A percentile compares a stretch with the other conserved stretches of the same genome.
phyloP scores from a whole-genome alignment of 2,113 vertebrate genomes.

The Ochotona princeps region DNA sequence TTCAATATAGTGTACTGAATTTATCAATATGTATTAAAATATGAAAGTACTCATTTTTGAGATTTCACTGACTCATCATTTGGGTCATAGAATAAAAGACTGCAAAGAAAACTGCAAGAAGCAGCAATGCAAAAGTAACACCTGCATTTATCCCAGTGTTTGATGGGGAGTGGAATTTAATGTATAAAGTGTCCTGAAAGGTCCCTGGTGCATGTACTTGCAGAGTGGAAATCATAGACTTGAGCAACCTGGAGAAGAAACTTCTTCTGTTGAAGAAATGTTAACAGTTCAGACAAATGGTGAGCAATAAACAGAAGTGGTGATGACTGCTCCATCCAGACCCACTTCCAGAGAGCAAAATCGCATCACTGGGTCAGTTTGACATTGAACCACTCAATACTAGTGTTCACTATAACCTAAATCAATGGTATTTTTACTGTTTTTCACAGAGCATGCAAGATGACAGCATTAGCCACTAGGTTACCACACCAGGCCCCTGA shows the following conservation, averaged over 20 bases:
- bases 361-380: not conserved
- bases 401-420: not conserved
- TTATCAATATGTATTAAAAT: not conserved
- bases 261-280: not conserved
- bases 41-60: conserved; percentile 29
- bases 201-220: not conserved
- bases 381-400: not conserved
- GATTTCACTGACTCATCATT: conserved; percentile 53
- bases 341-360: not conserved
- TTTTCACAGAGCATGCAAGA: no score
- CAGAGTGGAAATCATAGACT: not conserved
- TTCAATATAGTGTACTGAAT: conserved; percentile 46
- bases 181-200: conserved; percentile 24
- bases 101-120: conserved; percentile 30
- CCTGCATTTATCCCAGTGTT: not conserved
- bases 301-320: not conserved
- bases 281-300: not conserved
- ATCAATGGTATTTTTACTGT: not conserved
- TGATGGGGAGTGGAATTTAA: not conserved
- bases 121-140: not conserved
- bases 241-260: not conserved
- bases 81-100: not conserved
- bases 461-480: no score
- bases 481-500: no score
- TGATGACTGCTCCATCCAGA: accelerated